Conservation (phyloP, 2,888 invertebrate genomes). For the Amiota communis region DNA sequence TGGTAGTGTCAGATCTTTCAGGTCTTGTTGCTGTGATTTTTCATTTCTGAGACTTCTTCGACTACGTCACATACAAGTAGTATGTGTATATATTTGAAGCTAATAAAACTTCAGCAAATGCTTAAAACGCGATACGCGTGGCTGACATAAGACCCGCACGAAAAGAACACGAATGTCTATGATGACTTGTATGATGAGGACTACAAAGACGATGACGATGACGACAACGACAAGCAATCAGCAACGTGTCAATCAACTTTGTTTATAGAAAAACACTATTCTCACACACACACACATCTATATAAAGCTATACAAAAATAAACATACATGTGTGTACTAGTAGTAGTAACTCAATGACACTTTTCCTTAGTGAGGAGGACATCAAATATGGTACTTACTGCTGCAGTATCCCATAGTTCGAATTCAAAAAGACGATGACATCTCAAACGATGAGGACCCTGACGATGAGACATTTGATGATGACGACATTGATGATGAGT, state of each 20-base stretch:
- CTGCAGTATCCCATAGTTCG: too few species aligned
- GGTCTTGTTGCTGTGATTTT: not conserved
- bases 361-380: too few species aligned
- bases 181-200: constrained; percentile 5
- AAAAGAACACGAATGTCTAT: not conserved
- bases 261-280: constrained; percentile 21
- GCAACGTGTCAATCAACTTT: constrained; percentile 49
- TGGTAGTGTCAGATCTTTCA: not conserved
- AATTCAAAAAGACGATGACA: not conserved
- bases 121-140: constrained; percentile 19
- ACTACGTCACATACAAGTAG: too few species aligned
- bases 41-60: not conserved
- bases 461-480: not conserved
- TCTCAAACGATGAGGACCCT: not conserved
- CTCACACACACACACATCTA: too few species aligned
- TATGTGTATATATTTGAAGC: not conserved
- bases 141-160: constrained; percentile 17
- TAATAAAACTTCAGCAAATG: constrained; percentile 23
- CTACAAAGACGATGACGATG: not conserved
- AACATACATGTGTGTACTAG: too few species aligned
- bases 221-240: constrained; percentile 44
- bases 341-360: too few species aligned
- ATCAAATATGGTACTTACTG: too few species aligned
- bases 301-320: too few species aligned
- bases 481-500: not conserved